Percentiles rank a stretch among this genome's conserved stretches.
These are phyloP conservation scores for Altica lythri DNA, from an alignment of 2,888 invertebrate genomes.

Conservation along the genomic window DNA sequence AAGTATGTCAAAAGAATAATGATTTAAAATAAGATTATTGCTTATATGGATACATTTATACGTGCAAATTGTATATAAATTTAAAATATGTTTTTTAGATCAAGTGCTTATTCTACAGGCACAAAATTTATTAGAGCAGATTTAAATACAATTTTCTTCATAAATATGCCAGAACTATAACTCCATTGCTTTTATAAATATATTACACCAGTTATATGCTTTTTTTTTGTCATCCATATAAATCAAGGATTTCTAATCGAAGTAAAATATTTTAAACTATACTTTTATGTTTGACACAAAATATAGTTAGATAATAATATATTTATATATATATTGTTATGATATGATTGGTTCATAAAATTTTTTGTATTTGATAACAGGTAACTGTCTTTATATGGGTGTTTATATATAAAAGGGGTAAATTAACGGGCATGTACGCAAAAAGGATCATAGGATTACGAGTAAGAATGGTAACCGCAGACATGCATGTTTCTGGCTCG, in stretches of 20 bases:
- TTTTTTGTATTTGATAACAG: no score
- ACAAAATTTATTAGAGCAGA: constrained; percentile 27
- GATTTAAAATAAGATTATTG: constrained; percentile 38
- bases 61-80: constrained; percentile 35
- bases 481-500: no score
- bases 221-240: neutral
- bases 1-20: constrained; percentile 18
- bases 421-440: no score
- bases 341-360: no score
- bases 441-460: no score
- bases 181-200: constrained; percentile 21
- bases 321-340: no score
- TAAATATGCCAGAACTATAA: constrained; percentile 28
- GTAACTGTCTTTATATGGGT: no score
- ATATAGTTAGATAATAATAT: no score
- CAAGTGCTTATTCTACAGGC: constrained; percentile 25
- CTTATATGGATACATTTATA: constrained; percentile 37
- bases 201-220: constrained; percentile 2
- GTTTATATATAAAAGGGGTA: no score
- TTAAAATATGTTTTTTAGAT: constrained; percentile 15
- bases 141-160: constrained; percentile 24
- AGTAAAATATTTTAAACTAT: no score
- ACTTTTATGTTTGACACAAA: no score
- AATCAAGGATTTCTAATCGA: neutral
- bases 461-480: no score